A percentile compares a stretch with the other conserved stretches of the same genome.
Conservation (phyloP, 2,113 vertebrate genomes). For the Hydrochoerus hydrochaeris region DNA sequence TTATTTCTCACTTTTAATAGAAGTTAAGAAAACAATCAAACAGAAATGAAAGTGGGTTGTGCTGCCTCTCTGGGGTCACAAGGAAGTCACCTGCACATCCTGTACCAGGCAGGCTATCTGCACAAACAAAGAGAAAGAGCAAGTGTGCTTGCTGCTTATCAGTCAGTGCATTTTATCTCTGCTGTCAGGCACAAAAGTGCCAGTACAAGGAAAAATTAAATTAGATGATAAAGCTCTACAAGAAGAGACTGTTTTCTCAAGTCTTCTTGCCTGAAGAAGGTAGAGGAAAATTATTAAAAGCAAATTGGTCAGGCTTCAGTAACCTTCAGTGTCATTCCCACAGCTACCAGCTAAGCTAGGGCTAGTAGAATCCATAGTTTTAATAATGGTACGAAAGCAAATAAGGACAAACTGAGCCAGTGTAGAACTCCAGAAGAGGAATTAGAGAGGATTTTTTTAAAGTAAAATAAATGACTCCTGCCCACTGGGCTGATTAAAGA, state of each 20-base stretch:
- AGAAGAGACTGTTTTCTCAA: background rate
- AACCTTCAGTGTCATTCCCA: background rate
- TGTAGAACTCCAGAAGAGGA: background rate
- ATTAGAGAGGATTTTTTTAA: constrained; percentile 36
- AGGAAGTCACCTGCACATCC: background rate
- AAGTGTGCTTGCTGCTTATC: rapidly evolving
- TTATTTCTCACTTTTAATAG: constrained; percentile 34
- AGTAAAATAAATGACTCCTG: constrained; percentile 69
- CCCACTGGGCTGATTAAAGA: constrained; percentile 59
- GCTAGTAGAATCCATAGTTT: background rate
- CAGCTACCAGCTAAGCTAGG: background rate
- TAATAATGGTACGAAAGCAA: constrained; percentile 45
- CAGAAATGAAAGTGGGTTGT: background rate
- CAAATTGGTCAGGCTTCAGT: constrained; percentile 46
- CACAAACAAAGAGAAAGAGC: background rate
- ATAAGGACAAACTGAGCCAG: background rate
- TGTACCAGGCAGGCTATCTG: background rate
- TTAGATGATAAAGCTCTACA: background rate
- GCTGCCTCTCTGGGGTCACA: background rate
- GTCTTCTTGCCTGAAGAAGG: constrained; percentile 31
- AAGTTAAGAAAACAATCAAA: constrained; percentile 30
- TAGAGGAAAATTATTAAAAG: constrained; percentile 22
- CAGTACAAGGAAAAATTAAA: background rate
- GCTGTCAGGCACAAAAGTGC: background rate
- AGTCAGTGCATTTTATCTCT: background rate